A percentile compares a stretch with the other conserved stretches of the same genome.
These are phyloP conservation scores for Pyxicephalus adspersus DNA, from an alignment of 2,113 vertebrate genomes.

Conservation along the genomic window DNA sequence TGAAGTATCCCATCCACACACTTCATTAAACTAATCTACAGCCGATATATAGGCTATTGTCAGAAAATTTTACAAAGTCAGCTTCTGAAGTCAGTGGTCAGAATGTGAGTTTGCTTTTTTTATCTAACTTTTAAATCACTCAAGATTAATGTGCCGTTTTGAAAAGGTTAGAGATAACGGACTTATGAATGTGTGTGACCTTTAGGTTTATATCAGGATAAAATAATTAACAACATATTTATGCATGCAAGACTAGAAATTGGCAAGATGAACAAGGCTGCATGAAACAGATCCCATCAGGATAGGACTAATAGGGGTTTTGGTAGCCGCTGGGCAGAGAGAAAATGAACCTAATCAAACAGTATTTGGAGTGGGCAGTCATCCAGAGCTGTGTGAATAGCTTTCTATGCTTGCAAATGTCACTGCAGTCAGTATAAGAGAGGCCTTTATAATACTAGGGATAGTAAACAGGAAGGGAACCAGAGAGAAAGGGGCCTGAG, in stretches of 20 bases:
- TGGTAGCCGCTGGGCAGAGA: neutral
- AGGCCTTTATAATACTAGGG: constrained; percentile 46
- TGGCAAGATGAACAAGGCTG: neutral
- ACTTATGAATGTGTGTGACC: no score
- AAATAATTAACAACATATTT: neutral
- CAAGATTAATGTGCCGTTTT: no score
- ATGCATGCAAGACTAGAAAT: neutral
- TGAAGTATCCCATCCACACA: no score
- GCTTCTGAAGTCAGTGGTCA: no score
- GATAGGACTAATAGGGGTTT: neutral
- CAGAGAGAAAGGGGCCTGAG: constrained; percentile 43
- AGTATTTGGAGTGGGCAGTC: constrained; percentile 41
- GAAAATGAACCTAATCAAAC: constrained; percentile 32
- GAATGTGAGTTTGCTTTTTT: no score
- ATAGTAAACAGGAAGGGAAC: constrained; percentile 51
- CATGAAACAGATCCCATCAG: neutral
- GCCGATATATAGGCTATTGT: no score
- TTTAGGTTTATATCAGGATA: neutral
- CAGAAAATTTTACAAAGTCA: no score
- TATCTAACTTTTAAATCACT: no score
- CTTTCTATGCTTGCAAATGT: constrained; percentile 55
- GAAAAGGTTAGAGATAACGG: no score
- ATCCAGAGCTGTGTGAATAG: constrained; percentile 47
- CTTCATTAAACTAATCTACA: no score
- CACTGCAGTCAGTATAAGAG: constrained; percentile 46